A percentile compares a stretch with the other conserved stretches of the same genome.
phyloP scores from a whole-genome alignment of 1,140 invertebrate genomes.

The Hycleus cichorii region DNA sequence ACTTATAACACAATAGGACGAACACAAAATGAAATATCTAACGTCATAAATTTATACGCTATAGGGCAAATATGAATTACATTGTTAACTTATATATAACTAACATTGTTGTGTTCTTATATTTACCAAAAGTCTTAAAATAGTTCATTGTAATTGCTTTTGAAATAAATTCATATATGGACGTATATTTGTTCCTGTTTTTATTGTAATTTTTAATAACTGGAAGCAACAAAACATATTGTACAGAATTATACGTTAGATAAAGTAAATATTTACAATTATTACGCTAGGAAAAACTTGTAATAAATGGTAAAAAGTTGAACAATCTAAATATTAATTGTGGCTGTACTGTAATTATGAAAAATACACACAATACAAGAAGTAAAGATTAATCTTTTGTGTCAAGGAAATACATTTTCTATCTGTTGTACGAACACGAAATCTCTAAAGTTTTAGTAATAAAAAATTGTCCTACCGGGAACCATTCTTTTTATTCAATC shows the following conservation, averaged over 20 bases:
- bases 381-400: no score
- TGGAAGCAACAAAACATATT: background rate
- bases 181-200: constrained; percentile 16
- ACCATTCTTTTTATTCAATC: no score
- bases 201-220: background rate
- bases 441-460: no score
- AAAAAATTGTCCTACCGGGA: no score
- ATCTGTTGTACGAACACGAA: no score
- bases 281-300: no score
- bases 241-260: background rate
- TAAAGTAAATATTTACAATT: background rate
- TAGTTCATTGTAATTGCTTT: constrained; percentile 21
- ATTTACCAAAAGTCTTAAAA: constrained; percentile 16
- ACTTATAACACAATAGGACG: constrained; percentile 12
- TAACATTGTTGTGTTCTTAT: constrained; percentile 14
- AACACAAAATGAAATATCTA: constrained; percentile 3
- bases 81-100: constrained; percentile 20
- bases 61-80: constrained; percentile 17
- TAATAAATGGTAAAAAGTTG: no score
- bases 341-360: no score
- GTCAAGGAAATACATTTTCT: no score
- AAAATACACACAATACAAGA: no score
- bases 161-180: constrained; percentile 16
- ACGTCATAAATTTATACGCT: constrained; percentile 12
- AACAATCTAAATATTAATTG: no score